Evolutionary conservation across 2,888 invertebrate genomes (phyloP), one percentile per base, ranked within the genome.

Genomic region (Chrysolina oricalcia): DNA sequence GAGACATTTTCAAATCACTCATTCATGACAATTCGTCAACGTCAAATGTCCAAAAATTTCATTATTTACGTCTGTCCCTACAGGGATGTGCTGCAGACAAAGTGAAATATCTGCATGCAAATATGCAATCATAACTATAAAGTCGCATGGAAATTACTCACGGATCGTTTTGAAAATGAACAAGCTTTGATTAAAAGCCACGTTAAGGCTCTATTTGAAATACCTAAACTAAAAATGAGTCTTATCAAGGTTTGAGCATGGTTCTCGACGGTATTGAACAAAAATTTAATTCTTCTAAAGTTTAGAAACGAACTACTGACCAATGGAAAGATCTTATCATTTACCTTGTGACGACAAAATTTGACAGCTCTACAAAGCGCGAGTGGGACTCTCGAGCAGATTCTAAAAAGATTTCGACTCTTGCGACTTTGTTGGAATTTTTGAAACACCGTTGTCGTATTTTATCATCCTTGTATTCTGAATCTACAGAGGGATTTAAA

Each of bases 111-210:
- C n/a, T n/a, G n/a, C n/a, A n/a, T 63, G 40, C 41, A 70, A 46
- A 59, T 70, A 19, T 62, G 53, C 19, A 43, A 27, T 15, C 43
- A 23, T 23, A 70, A 70, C 43, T 71, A 71, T 71, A 13, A 23
- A 23, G 48, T 63, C n/a, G 70, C 70, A 41, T 70, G 70, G 70
- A 62, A 62, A 8, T 27, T 40, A 46, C 27, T 71, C 15, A 43
- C 64, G 10, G 62, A n/a, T n/a, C n/a, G n/a, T n/a, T n/a, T n/a
- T n/a, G n/a, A n/a, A n/a, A n/a, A n/a, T n/a, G n/a, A n/a, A n/a
- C n/a, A n/a, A n/a, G n/a, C n/a, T n/a, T n/a, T n/a, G n/a, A n/a
- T n/a, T n/a, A n/a, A n/a, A n/a, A n/a, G n/a, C n/a, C n/a, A n/a
- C n/a, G n/a, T n/a, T n/a, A n/a, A n/a, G n/a, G n/a, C n/a, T n/a